A percentile compares a stretch with the other conserved stretches of the same genome.
These are phyloP conservation scores for Tarsius wallacei DNA, from an alignment of 2,797 vertebrate species.

Conservation along the genomic window DNA sequence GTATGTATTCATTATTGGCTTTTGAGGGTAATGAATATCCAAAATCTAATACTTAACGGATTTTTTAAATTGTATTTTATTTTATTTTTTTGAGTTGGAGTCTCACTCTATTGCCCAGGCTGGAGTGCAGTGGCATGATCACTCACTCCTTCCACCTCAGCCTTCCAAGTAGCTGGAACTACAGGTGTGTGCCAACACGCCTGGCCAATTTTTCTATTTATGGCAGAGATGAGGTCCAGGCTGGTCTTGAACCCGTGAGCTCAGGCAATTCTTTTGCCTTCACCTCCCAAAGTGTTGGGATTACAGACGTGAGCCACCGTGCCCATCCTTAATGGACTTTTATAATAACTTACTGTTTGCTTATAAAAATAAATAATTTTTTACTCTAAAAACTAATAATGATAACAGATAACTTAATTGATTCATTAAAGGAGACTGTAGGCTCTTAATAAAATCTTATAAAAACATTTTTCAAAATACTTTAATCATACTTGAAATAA, in stretches of 20 bases:
- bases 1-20: conserved; percentile 4
- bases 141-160: too few relatives aligned
- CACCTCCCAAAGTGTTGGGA: too few relatives aligned
- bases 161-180: too few relatives aligned
- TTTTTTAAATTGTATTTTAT: neutral
- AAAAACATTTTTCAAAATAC: conserved; percentile 34
- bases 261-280: too few relatives aligned
- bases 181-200: too few relatives aligned
- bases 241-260: too few relatives aligned
- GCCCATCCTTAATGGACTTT: neutral
- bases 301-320: too few relatives aligned
- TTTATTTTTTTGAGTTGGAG: too few relatives aligned
- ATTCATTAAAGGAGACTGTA: neutral
- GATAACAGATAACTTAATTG: conserved; percentile 55
- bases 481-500: conserved; percentile 55
- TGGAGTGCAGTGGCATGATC: too few relatives aligned
- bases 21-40: conserved; percentile 49
- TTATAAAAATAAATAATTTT: conserved; percentile 22
- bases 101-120: too few relatives aligned
- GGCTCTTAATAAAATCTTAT: neutral
- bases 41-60: conserved; percentile 38
- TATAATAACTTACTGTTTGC: neutral
- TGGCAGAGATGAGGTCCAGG: too few relatives aligned
- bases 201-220: too few relatives aligned
- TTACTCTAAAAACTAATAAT: conserved; percentile 50